Evolutionary conservation across 2,113 vertebrate genomes (phyloP).

Genomic region (Petrocephalus zakoni): DNA sequence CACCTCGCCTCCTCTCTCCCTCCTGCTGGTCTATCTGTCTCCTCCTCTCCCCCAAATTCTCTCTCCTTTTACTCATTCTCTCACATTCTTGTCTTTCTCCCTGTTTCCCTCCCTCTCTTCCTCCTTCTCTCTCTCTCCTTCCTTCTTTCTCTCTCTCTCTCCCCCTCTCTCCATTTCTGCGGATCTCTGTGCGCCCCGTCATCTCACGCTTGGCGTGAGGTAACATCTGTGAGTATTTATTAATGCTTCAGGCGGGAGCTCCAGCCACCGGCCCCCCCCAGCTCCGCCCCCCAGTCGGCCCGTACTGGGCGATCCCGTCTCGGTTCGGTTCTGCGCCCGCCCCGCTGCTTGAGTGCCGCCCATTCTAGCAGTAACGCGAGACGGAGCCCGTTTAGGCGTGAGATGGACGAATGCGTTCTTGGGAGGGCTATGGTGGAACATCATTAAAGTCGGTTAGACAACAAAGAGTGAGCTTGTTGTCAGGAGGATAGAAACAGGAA

Average conservation of each 20-base stretch:
- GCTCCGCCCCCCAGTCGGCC: neutral
- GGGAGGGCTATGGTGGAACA: neutral
- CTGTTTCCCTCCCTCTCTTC: neutral
- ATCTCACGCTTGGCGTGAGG: neutral
- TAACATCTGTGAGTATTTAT: constrained; percentile 27
- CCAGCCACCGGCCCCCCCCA: neutral
- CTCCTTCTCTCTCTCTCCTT: neutral
- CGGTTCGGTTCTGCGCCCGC: neutral
- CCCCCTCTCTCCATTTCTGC: neutral
- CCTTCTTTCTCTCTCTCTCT: neutral
- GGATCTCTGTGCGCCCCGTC: neutral
- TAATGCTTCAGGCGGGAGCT: constrained; percentile 10
- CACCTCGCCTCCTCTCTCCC: neutral
- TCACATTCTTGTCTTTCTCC: neutral
- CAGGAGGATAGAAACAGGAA: neutral
- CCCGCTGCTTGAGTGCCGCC: neutral
- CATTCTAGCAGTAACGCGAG: neutral
- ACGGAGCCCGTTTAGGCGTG: neutral
- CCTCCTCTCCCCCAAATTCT: neutral
- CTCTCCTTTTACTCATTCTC: neutral
- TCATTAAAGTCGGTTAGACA: neutral
- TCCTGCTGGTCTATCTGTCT: neutral
- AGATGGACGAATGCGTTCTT: neutral
- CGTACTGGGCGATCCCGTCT: neutral
- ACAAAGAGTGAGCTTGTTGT: neutral